Conservation (phyloP, 2,797 vertebrate species). For the Gastrophryne carolinensis region DNA sequence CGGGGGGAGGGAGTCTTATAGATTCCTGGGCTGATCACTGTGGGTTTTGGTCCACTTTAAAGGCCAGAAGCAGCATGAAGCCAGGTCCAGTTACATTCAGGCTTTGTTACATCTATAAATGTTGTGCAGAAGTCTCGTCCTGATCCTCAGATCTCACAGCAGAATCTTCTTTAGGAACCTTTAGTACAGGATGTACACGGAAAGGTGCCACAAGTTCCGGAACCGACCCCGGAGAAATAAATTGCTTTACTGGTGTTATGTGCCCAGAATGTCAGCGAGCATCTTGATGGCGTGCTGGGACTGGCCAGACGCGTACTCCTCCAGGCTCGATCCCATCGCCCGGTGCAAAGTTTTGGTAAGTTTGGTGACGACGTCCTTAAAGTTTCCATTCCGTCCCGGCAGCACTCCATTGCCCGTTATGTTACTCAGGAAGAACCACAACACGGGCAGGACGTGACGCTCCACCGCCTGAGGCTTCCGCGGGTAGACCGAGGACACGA, state of each 20-base stretch:
- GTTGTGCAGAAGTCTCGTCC: too few species aligned
- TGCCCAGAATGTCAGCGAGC: slow-evolving; percentile 56
- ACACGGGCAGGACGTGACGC: slow-evolving; percentile 55
- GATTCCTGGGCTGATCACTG: too few species aligned
- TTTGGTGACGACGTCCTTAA: slow-evolving; percentile 31
- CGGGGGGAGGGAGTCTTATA: too few species aligned
- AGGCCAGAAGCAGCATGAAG: too few species aligned
- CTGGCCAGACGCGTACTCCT: slow-evolving; percentile 54
- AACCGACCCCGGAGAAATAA: background rate
- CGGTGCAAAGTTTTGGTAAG: slow-evolving; percentile 55
- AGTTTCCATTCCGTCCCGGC: background rate
- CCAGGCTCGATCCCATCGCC: slow-evolving; percentile 62
- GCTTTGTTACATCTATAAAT: too few species aligned
- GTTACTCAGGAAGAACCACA: slow-evolving; percentile 67
- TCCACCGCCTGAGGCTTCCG: slow-evolving; percentile 58
- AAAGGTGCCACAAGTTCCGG: background rate
- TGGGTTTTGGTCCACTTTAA: too few species aligned
- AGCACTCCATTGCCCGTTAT: slow-evolving; percentile 37
- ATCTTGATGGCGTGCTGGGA: slow-evolving; percentile 36
- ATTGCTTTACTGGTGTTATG: background rate
- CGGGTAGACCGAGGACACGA: slow-evolving; percentile 61
- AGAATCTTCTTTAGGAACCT: background rate
- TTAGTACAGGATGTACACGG: background rate
- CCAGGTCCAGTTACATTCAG: too few species aligned
- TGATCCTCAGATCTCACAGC: too few species aligned